phyloP scores from a whole-genome alignment of 2,888 invertebrate species.

The Acanthacorydalis orientalis region DNA sequence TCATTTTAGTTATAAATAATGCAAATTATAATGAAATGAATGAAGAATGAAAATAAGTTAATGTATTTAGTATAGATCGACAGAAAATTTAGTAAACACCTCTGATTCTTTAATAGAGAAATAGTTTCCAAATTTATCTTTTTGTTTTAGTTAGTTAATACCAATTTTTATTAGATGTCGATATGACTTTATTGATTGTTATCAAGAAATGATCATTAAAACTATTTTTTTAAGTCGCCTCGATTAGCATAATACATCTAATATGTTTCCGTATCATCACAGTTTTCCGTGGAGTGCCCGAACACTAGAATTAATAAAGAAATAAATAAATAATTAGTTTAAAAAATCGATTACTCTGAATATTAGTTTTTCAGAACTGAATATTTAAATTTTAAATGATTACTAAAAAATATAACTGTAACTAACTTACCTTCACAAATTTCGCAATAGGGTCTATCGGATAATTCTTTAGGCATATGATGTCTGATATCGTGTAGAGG shows the following conservation, averaged over 20 bases:
- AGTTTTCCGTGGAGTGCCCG: slow-evolving; percentile 73
- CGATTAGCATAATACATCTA: slow-evolving; percentile 16
- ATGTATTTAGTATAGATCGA: too few relatives aligned
- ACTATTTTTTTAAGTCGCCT: too few relatives aligned
- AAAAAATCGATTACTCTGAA: neutral
- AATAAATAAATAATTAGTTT: slow-evolving; percentile 1
- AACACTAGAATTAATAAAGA: slow-evolving; percentile 49
- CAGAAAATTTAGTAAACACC: too few relatives aligned
- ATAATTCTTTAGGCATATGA: slow-evolving; percentile 17
- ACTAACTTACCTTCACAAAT: slow-evolving; percentile 64
- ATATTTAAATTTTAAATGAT: neutral
- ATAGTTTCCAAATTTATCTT: too few relatives aligned
- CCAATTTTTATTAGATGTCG: neutral
- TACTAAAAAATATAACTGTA: neutral
- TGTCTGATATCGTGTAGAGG: slow-evolving; percentile 7
- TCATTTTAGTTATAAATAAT: too few relatives aligned
- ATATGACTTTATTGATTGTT: neutral
- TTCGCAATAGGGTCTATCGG: slow-evolving; percentile 72
- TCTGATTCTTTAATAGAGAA: too few relatives aligned
- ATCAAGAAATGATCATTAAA: neutral
- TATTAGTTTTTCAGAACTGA: neutral
- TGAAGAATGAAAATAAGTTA: too few relatives aligned
- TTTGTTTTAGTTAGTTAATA: neutral
- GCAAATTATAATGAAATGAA: too few relatives aligned
- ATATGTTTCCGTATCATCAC: slow-evolving; percentile 74